phyloP scores from a whole-genome alignment of 2,888 invertebrate genomes.

The Exephanes ischioxanthus region DNA sequence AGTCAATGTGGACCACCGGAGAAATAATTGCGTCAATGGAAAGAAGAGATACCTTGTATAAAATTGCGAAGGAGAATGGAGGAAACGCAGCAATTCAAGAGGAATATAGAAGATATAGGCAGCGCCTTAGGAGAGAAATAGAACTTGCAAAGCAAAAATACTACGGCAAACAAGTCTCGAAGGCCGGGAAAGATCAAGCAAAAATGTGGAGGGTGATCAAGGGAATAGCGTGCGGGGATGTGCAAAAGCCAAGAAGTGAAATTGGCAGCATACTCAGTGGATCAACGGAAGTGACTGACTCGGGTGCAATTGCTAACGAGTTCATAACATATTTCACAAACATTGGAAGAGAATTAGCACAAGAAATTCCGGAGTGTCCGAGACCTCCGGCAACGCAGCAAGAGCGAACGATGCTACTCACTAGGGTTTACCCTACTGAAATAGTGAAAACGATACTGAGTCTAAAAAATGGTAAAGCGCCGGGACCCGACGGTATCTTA shows the following conservation, averaged over 20 bases:
- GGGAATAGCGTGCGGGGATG: background rate
- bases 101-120: background rate
- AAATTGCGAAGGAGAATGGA: background rate
- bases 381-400: background rate
- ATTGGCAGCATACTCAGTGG: background rate
- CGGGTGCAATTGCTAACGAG: background rate
- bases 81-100: background rate
- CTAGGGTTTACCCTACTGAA: background rate
- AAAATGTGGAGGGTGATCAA: constrained; percentile 7
- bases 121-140: no score
- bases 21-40: background rate
- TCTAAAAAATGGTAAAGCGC: background rate
- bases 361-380: background rate
- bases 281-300: background rate
- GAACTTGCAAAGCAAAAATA: background rate
- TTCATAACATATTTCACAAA: background rate
- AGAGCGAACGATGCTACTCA: background rate
- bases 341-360: background rate
- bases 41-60: background rate
- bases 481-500: background rate
- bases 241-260: background rate
- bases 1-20: background rate
- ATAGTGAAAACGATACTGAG: background rate
- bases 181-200: background rate
- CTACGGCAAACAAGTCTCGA: background rate